Evolutionary conservation across 2,113 vertebrate genomes (phyloP), one percentile per base, ranked within the genome.

Genomic region (Protobothrops mucrosquamatus): DNA sequence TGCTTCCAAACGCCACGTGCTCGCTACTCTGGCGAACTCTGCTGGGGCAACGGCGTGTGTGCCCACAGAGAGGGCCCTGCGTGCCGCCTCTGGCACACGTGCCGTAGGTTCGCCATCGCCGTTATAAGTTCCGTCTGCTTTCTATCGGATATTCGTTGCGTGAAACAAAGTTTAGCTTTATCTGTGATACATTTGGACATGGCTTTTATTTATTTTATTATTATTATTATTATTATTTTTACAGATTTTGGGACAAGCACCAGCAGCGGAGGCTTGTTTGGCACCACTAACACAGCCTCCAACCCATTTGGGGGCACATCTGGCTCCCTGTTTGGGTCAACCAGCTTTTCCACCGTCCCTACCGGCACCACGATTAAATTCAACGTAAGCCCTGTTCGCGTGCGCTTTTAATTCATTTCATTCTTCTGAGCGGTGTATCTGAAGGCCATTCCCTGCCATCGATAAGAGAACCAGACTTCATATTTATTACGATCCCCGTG

Each of bases 291-390:
- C 96, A 98, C 99, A 6, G 96, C 98, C n/a, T 98, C 99, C 52
- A 99, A 99, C 94, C 99, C 99, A 0, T 99, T 99, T 89, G 99
- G 99, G 14, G 98, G 98, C 5, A 97, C 98, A 0, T 97, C 98
- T 24, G 97, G 97, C 52, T 99, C 99, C 0, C 98, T 99, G 22
- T 99, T 99, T 34, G 99, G 99, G 24, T 96, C 98, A 0, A 97
- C 99, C 0, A 98, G 98, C 43, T 99, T 99, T 55, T 98, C 98
- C 0, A 96, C 99, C 14, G 95, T 98, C 34, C 99, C 98, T 39
- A 98, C 98, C 26, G 99, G 99, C 92, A 99, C 99, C 0, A 99
- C 99, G 0, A 97, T 99, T 23, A 99, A 99, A 85, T 99, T 99
- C 94, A 99, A 99, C 1, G 99, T 99, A 97, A 97, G 98, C 98